Percentiles rank a stretch among this genome's conserved stretches.
Evolutionary conservation across 23 tunicate species (phyloP).

Genomic region (Phallusia fumigata): DNA sequence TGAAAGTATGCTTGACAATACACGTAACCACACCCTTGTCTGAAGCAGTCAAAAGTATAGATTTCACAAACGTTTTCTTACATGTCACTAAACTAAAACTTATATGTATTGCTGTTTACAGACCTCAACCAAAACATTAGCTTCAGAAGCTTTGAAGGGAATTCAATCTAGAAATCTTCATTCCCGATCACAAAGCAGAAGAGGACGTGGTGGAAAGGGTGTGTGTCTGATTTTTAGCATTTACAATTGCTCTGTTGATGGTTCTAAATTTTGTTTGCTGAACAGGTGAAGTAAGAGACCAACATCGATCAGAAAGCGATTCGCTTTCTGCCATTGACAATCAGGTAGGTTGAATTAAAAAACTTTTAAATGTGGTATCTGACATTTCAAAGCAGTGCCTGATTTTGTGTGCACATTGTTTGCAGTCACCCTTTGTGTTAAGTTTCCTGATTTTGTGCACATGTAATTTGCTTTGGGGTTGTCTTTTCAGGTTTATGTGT

Average conservation of each 20-base stretch:
- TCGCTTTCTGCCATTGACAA: conserved; percentile 4
- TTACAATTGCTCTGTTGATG: neutral
- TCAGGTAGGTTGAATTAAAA: neutral
- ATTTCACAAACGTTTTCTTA: too few species aligned
- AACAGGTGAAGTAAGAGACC: neutral
- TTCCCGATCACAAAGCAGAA: neutral
- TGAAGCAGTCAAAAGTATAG: conserved; percentile 10
- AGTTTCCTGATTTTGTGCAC: neutral
- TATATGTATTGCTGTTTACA: neutral
- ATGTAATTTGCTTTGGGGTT: neutral
- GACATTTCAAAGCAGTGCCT: too few species aligned
- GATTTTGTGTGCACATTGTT: too few species aligned
- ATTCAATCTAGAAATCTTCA: neutral
- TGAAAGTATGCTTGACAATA: conserved; percentile 23
- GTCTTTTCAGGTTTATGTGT: conserved; percentile 50
- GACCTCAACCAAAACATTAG: neutral
- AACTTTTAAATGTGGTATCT: too few species aligned
- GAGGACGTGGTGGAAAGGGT: conserved; percentile 3
- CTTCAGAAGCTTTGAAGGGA: neutral
- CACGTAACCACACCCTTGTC: conserved; percentile 4
- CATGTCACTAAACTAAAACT: too few species aligned
- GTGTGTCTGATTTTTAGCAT: neutral
- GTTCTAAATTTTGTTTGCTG: neutral
- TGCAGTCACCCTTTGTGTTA: too few species aligned
- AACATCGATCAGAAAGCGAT: neutral